Evolutionary conservation across 2,888 invertebrate species (phyloP).

Genomic region (Anthophora plumipes): DNA sequence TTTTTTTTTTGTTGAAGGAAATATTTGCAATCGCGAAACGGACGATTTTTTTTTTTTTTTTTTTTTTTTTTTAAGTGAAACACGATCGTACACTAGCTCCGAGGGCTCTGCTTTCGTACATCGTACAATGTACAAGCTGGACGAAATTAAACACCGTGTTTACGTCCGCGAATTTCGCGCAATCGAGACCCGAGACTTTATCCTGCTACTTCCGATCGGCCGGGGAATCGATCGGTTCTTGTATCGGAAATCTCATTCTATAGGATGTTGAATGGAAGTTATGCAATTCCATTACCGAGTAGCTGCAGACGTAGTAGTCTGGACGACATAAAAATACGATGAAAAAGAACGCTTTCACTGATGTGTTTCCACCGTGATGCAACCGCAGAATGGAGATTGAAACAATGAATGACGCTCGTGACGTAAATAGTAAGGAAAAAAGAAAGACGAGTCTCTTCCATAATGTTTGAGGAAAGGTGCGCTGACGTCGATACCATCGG

Average conservation of each 20-base stretch:
- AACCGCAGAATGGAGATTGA: conserved; percentile 1
- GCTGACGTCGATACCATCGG: neutral
- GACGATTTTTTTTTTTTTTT: neutral
- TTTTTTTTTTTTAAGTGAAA: conserved; percentile 2
- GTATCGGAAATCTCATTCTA: conserved; percentile 45
- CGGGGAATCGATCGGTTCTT: conserved; percentile 58
- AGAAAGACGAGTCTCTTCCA: neutral
- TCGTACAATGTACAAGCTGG: neutral
- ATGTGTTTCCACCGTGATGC: conserved; percentile 8
- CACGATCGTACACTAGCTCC: neutral
- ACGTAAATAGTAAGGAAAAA: neutral
- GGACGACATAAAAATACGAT: conserved; percentile 29
- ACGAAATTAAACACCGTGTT: conserved; percentile 30
- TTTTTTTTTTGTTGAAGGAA: neutral
- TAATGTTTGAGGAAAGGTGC: neutral
- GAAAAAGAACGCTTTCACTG: conserved; percentile 40
- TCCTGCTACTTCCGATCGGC: conserved; percentile 17
- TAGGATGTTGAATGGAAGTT: conserved; percentile 61
- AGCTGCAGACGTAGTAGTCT: conserved; percentile 17
- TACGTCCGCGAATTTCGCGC: conserved; percentile 44
- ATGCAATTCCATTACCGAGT: conserved; percentile 51
- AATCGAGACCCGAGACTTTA: conserved; percentile 27
- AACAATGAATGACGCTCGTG: conserved; percentile 2
- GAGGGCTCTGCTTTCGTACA: conserved; percentile 24
- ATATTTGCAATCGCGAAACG: neutral